Evolutionary conservation across 2,113 vertebrate species (phyloP), one percentile per base, ranked within the genome.

Genomic region (Elephantulus edwardii): DNA sequence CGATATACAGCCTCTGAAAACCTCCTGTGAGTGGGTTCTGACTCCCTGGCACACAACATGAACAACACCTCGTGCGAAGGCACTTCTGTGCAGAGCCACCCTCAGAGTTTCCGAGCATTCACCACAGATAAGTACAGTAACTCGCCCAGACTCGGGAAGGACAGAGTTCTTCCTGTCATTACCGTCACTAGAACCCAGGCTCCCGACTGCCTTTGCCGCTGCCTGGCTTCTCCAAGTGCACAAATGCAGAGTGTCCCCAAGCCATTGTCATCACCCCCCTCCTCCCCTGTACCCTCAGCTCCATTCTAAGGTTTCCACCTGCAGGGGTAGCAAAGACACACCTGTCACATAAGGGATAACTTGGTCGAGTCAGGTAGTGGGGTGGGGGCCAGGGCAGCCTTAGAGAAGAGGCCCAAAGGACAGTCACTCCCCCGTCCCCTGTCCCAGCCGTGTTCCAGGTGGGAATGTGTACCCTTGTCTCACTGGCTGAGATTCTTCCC

Each of bases 401-500:
- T 71, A 16, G 26, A 0, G 5, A 1, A 2, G 52, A 19, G 12
- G 71, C 20, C 48, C 30, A 1, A n/a, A 26, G 12, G 33, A 56
- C 6, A 12, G 44, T n/a, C 44, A 70, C n/a, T 28, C 33, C 35
- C 17, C 28, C 48, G 52, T 52, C n/a, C n/a, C n/a, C n/a, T n/a
- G n/a, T n/a, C n/a, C n/a, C n/a, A n/a, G n/a, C n/a, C n/a, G n/a
- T n/a, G n/a, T 82, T 58, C 58, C 33, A 8, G 3, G 20, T 6
- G 42, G 64, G 30, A 54, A 86, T 5, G 28, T 12, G 16, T 26
- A 22, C 48, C 76, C 20, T 5, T 33, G 54, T 62, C 77, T 82
- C 40, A 8, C 33, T 26, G 10, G 26, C 60, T 81, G 22, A 2
- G 20, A 74, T 93, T 91, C 86, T 90, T 70, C 74, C 35, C 91